Evolutionary conservation across 2,113 vertebrate species (phyloP), one percentile per base, ranked within the genome.

Genomic region (Abramis brama): DNA sequence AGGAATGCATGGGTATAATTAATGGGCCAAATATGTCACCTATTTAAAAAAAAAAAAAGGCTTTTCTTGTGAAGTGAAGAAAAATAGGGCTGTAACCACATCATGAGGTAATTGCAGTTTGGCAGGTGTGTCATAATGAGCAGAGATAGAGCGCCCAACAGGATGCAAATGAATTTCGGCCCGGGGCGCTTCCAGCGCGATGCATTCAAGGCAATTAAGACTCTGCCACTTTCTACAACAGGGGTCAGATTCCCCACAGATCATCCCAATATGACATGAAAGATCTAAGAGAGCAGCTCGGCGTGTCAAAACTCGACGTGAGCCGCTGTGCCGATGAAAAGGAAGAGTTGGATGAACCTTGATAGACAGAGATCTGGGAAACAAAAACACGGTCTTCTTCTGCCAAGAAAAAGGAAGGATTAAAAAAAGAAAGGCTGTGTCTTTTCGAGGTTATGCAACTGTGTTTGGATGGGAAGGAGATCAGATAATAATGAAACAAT

Each of bases 161-260:
- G 88, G 89, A 90, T 88, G 89, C 93, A 93, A 92, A 93, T 64
- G 90, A 94, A 93, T 80, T 83, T 33, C 55, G 33, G 57, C 88
- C 91, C 64, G 5, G 86, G 92, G 94, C 91, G 85, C 82, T 89
- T 91, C 90, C 91, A 91, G 91, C 89, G 79, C 89, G 91, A 93
- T 91, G 90, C 91, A 92, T 91, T 93, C 87, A 88, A 73, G 86
- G 89, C 92, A 94, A 94, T 95, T 94, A 94, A 91, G 83, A 89
- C 79, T 89, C 50, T 81, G 83, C 84, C 83, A 90, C 90, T 91
- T 90, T 90, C 90, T 91, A 88, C 89, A 91, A 86, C 43, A 55
- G 89, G 91, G 93, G 90, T 93, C 91, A 90, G 90, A 92, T 93
- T 90, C 84, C 85, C 92, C 89, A 60, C 68, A 78, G 78, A 88